Percentiles rank a stretch among this genome's conserved stretches.
These are phyloP conservation scores for Sebastes hubbsi DNA, from an alignment of 2,797 vertebrate genomes.

Conservation along the genomic window DNA sequence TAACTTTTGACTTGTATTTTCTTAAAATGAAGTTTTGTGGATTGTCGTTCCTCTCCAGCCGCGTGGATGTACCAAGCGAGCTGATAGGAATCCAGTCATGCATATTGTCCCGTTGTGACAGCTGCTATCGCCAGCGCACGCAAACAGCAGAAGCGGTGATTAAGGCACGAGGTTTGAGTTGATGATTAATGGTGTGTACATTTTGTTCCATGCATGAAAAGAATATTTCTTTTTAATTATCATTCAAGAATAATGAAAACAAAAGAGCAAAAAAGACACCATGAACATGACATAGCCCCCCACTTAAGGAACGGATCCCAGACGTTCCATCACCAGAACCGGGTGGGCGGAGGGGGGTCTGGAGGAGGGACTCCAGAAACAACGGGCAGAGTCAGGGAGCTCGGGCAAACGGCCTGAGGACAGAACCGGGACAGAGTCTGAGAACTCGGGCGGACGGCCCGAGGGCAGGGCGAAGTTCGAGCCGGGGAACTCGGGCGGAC, in stretches of 20 bases:
- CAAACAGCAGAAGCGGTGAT: constrained; percentile 24
- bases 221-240: constrained; percentile 19
- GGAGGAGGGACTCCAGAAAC: no score
- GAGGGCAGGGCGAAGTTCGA: no score
- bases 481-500: no score
- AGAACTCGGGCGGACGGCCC: no score
- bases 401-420: no score
- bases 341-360: no score
- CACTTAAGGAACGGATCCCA: no score
- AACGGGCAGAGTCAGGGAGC: no score
- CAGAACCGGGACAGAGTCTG: no score
- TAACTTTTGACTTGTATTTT: constrained; percentile 11
- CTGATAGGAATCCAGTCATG: constrained; percentile 46
- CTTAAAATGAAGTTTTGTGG: not conserved
- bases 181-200: constrained; percentile 62
- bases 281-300: no score
- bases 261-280: constrained; percentile 27
- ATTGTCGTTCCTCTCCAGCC: not conserved
- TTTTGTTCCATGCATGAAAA: constrained; percentile 17
- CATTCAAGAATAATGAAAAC: constrained; percentile 46
- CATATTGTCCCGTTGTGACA: constrained; percentile 44
- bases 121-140: constrained; percentile 21
- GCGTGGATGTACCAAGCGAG: constrained; percentile 1
- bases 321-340: no score
- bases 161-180: constrained; percentile 32